phyloP scores from a whole-genome alignment of 2,888 invertebrate genomes.

The Seira musarum region DNA sequence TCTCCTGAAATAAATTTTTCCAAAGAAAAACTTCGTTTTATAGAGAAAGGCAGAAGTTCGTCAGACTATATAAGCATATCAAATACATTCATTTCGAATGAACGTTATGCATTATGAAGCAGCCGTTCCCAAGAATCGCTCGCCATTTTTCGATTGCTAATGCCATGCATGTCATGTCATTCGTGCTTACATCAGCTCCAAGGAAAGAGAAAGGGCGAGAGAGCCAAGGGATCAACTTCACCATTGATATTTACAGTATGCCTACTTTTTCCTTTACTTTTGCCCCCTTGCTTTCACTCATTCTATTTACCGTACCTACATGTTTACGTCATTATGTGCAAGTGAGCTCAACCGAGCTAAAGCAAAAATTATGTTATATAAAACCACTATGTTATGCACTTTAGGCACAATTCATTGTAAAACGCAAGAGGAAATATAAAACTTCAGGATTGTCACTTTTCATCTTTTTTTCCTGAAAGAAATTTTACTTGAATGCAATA shows the following conservation, averaged over 20 bases:
- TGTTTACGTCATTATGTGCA: conserved; percentile 49
- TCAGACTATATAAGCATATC: background rate
- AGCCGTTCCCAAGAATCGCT: conserved; percentile 29
- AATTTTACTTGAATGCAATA: background rate
- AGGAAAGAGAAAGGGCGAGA: background rate
- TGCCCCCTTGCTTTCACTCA: conserved; percentile 13
- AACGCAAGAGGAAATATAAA: background rate
- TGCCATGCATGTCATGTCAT: conserved; percentile 42
- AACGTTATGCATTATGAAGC: conserved; percentile 32
- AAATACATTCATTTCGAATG: background rate
- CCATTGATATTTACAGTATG: conserved; percentile 2
- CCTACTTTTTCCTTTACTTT: conserved; percentile 1
- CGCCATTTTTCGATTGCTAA: conserved; percentile 14
- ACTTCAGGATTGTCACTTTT: background rate
- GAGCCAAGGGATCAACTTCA: conserved; percentile 20
- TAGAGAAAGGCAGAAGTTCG: too few species aligned
- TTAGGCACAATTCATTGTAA: conserved; percentile 4
- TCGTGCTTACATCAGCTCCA: conserved; percentile 5
- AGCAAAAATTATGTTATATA: background rate
- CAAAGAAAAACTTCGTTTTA: background rate
- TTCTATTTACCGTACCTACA: conserved; percentile 30
- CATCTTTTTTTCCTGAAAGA: background rate
- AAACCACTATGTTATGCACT: conserved; percentile 46
- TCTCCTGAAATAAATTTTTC: background rate
- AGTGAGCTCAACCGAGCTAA: conserved; percentile 13